Conservation (phyloP, 2,113 vertebrate species). For the Smithornis capensis region DNA sequence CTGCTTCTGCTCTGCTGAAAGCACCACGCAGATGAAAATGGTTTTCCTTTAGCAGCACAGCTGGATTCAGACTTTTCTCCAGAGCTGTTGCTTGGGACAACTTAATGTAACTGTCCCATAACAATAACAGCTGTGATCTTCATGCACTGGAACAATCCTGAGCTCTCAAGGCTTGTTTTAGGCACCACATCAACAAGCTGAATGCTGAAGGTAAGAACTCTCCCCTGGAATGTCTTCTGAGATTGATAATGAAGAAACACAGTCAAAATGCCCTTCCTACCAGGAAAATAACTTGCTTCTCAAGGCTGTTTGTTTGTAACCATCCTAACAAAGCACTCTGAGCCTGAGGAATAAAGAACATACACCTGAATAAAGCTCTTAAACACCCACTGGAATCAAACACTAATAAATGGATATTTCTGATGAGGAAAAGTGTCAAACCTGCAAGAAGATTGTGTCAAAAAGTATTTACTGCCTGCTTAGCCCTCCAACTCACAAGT, state of each 20-base stretch:
- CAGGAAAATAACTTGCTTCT: background rate
- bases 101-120: background rate
- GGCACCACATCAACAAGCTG: background rate
- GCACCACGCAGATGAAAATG: background rate
- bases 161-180: background rate
- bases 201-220: background rate
- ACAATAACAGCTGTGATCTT: background rate
- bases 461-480: background rate
- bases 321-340: background rate
- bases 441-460: background rate
- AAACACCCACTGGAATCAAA: background rate
- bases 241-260: background rate
- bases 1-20: background rate
- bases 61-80: background rate
- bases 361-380: background rate
- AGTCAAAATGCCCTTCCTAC: background rate
- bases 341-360: background rate
- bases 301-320: background rate
- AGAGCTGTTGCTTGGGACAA: background rate
- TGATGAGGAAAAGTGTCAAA: background rate
- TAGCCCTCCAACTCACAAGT: background rate
- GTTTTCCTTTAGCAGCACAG: background rate
- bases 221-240: background rate
- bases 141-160: background rate
- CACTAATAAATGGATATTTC: background rate